These are phyloP conservation scores for Akabosia matsudoensis DNA, from an alignment of 1,140 invertebrate genomes.

Conservation along the genomic window DNA sequence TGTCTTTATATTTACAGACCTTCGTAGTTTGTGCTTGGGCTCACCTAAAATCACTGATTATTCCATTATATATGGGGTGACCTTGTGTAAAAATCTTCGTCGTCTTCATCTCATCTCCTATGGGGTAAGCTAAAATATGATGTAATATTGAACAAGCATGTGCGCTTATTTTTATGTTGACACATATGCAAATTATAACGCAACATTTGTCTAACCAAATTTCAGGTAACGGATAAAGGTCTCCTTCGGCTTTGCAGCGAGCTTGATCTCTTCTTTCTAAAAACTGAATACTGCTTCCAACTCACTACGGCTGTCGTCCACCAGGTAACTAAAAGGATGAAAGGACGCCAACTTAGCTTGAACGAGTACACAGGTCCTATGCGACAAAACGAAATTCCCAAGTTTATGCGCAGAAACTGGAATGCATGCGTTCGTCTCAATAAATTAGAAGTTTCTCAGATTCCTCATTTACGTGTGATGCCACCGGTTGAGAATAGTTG, in stretches of 20 bases:
- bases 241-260: neutral
- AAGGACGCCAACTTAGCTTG: neutral
- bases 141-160: too few relatives aligned
- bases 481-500: neutral
- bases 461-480: neutral
- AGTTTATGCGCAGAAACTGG: slow-evolving; percentile 33
- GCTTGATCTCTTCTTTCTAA: slow-evolving; percentile 24
- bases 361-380: slow-evolving; percentile 25
- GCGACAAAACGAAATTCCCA: slow-evolving; percentile 35
- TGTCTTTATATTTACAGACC: slow-evolving; percentile 1
- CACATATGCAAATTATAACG: too few relatives aligned
- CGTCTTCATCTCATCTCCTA: neutral
- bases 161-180: too few relatives aligned
- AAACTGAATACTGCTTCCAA: slow-evolving; percentile 27
- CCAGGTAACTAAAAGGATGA: neutral
- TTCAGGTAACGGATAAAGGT: neutral
- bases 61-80: slow-evolving; percentile 19
- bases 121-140: slow-evolving; percentile 1
- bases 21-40: slow-evolving; percentile 30
- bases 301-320: neutral
- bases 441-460: slow-evolving; percentile 16
- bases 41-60: slow-evolving; percentile 31
- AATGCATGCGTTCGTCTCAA: slow-evolving; percentile 21
- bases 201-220: too few relatives aligned
- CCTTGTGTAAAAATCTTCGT: neutral